Base-by-base conservation (phyloP, 2,113 vertebrate species). In the Oncorhynchus masou region DNA sequence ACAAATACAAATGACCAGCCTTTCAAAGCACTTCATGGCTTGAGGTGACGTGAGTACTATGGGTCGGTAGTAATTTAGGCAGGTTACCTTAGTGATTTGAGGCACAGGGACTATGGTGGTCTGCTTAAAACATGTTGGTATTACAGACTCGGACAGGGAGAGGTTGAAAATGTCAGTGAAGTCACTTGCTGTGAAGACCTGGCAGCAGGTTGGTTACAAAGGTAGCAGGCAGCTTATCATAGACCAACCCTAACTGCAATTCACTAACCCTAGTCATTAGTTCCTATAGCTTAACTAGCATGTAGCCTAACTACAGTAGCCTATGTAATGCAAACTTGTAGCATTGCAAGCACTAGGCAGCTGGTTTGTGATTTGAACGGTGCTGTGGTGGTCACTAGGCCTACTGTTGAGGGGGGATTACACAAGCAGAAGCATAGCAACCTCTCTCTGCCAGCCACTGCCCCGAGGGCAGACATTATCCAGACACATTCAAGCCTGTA, bases 391-490 rank as follows among this genome's bases (percentile, higher is more conserved):
- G 87, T 74, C 86, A 78, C 29, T 16, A 13, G 39, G 39, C 39
- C 39, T 39, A 39, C 68, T 72, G 76, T 71, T 71, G 66, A 77
- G 81, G 78, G 75, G 79, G 88, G 85, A 85, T 89, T 90, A 83
- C 79, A 88, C 73, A 79, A 84, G 75, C 77, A 84, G 80, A 87
- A 79, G 74, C 74, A 81, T n/a, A 74, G n/a, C 15, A 80, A 78
- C 76, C 74, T 39, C 67, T 76, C 81, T 84, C 84, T 87, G 85
- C 82, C 88, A 89, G 80, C 81, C 80, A 34, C 29, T 54, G 84
- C 81, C 83, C 83, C 70, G 22, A 73, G 81, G 85, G 75, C 34
- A 22, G 77, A 88, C 34, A 82, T 83, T 81, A 83, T 80, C 88
- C 88, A 88, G 83, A 85, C 73, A 6, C 45, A 74, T 51, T 79